Evolutionary conservation across 2,888 invertebrate species (phyloP).

Genomic region (Zygothrica quintamaculata): DNA sequence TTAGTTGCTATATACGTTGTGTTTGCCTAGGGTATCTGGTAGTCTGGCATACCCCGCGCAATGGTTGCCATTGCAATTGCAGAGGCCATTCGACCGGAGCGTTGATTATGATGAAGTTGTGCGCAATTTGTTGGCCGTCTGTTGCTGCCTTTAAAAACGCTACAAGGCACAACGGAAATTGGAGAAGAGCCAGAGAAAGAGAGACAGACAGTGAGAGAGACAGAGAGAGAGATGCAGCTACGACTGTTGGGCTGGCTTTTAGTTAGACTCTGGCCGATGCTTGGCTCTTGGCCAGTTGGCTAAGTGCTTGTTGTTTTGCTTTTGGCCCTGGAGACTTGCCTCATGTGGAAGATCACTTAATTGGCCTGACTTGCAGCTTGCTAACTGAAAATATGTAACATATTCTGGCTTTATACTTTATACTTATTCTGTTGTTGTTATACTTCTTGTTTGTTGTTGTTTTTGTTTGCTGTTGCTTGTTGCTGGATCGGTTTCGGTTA

Average conservation of each 20-base stretch:
- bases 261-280: conserved; percentile 1
- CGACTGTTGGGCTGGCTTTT: background rate
- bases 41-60: background rate
- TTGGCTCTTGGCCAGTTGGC: conserved; percentile 5
- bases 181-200: conserved; percentile 70
- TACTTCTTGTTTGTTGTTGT: conserved; percentile 7
- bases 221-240: conserved; percentile 29
- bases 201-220: no score
- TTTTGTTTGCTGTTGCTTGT: background rate
- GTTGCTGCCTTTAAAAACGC: conserved; percentile 62
- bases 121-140: conserved; percentile 81
- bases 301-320: conserved; percentile 15
- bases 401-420: background rate
- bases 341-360: conserved; percentile 75
- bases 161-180: conserved; percentile 77
- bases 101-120: conserved; percentile 81
- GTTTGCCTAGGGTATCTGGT: conserved; percentile 28
- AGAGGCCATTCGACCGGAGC: conserved; percentile 43
- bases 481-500: conserved; percentile 20
- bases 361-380: conserved; percentile 58
- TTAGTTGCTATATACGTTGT: no score
- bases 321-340: conserved; percentile 15
- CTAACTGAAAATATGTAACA: conserved; percentile 16
- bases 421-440: background rate
- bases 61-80: conserved; percentile 10